Conservation (phyloP, 2,888 invertebrate genomes). For the Drosophila subsilvestris region DNA sequence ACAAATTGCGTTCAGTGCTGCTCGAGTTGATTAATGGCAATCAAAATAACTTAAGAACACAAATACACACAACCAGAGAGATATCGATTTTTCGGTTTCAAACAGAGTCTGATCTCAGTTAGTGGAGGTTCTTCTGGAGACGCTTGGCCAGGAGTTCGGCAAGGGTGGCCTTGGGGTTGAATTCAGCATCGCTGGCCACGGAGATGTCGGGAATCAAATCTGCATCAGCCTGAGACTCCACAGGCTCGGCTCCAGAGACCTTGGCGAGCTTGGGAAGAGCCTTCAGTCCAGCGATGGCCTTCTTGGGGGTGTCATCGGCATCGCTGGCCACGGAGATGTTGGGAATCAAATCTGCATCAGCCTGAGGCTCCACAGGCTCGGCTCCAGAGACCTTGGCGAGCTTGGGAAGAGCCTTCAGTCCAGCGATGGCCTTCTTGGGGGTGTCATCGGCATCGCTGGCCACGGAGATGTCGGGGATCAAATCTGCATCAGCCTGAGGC, state of each 20-base stretch:
- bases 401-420: neutral
- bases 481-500: slow-evolving; percentile 17
- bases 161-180: slow-evolving; percentile 27
- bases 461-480: slow-evolving; percentile 43
- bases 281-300: too few relatives aligned
- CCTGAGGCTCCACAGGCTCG: too few relatives aligned
- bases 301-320: too few relatives aligned
- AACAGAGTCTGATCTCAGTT: slow-evolving; percentile 2
- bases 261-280: neutral
- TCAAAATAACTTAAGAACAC: slow-evolving; percentile 57
- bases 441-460: slow-evolving; percentile 37
- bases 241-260: slow-evolving; percentile 18
- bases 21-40: slow-evolving; percentile 63
- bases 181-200: slow-evolving; percentile 57
- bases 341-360: neutral
- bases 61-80: slow-evolving; percentile 45
- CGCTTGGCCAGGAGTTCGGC: slow-evolving; percentile 20
- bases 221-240: slow-evolving; percentile 1
- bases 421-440: slow-evolving; percentile 3
- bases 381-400: too few relatives aligned
- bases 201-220: slow-evolving; percentile 54
- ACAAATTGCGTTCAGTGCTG: slow-evolving; percentile 28
- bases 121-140: slow-evolving; percentile 4
- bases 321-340: neutral
- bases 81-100: slow-evolving; percentile 22